Conservation (phyloP, 2,797 vertebrate genomes). For the Takifugu ocellatus region DNA sequence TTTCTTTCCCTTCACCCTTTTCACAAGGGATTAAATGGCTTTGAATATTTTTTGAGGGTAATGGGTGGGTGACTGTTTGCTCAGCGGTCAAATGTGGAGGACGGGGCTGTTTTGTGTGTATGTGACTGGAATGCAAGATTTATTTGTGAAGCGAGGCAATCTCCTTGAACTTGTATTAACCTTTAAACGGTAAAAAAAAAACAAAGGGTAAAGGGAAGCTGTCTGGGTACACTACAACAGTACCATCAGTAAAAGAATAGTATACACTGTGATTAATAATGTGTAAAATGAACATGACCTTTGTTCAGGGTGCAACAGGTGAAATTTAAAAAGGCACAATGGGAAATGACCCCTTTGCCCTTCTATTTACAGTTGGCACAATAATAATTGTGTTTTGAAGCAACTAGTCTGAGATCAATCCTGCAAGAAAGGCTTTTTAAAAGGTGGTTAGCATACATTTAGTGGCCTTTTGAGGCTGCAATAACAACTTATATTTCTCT, state of each 20-base stretch:
- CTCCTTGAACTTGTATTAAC: conserved; percentile 61
- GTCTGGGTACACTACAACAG: neutral
- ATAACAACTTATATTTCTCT: neutral
- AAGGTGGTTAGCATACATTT: neutral
- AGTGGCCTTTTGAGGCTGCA: neutral
- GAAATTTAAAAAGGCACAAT: conserved; percentile 9
- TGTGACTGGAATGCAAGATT: conserved; percentile 59
- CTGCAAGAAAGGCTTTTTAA: neutral
- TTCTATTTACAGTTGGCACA: conserved; percentile 49
- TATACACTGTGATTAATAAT: neutral
- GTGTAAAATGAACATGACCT: conserved; percentile 16
- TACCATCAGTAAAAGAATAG: conserved; percentile 12
- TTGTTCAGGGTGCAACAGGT: neutral
- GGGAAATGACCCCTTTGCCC: conserved; percentile 48
- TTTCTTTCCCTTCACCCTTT: conserved; percentile 22
- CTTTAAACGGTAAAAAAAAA: conserved; percentile 37
- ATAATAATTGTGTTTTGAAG: conserved; percentile 6
- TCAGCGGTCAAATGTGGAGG: conserved; percentile 30
- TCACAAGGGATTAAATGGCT: conserved; percentile 36
- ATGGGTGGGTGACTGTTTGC: conserved; percentile 27
- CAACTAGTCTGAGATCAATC: neutral
- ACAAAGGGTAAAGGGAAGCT: conserved; percentile 3
- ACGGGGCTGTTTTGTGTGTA: neutral
- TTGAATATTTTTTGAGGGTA: conserved; percentile 32
- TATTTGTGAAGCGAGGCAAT: conserved; percentile 54